These are phyloP conservation scores for Tachystola acroxantha DNA, from an alignment of 2,888 invertebrate species.

Conservation along the genomic window DNA sequence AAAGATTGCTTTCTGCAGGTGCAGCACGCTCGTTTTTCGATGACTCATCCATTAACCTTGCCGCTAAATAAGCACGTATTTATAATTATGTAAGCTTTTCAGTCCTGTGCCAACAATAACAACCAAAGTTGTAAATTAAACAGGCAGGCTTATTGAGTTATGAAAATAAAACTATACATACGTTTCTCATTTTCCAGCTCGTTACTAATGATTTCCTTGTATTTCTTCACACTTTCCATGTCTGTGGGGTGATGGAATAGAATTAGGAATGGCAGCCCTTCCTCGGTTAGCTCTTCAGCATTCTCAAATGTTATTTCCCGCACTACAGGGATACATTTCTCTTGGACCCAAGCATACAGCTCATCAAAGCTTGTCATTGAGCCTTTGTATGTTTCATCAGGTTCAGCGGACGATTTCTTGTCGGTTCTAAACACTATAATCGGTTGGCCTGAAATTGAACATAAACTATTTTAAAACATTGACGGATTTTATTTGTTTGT, in stretches of 20 bases:
- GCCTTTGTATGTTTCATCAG: conserved; percentile 90
- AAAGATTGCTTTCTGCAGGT: no score
- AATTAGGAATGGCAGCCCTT: conserved; percentile 98
- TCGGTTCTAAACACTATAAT: conserved; percentile 91
- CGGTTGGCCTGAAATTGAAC: conserved; percentile 79
- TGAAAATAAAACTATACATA: no score
- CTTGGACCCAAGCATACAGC: conserved; percentile 92
- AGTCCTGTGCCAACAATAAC: no score
- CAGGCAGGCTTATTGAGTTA: no score
- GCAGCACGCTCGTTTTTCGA: no score
- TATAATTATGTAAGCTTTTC: no score
- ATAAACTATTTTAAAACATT: no score
- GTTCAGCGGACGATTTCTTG: conserved; percentile 86
- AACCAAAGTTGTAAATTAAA: no score
- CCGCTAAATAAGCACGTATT: no score
- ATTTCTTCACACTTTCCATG: conserved; percentile 89
- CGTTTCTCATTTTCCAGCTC: conserved; percentile 94
- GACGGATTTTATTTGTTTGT: no score
- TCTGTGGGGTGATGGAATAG: conserved; percentile 94
- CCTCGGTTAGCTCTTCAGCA: conserved; percentile 99
- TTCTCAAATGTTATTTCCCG: conserved; percentile 99
- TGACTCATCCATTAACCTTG: no score
- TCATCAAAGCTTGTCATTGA: conserved; percentile 87
- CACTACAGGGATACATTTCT: conserved; percentile 97
- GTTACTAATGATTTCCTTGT: conserved; percentile 86